Evolutionary conservation across 2,888 invertebrate genomes (phyloP), one percentile per base, ranked within the genome.

Genomic region (Catocala fraxini): DNA sequence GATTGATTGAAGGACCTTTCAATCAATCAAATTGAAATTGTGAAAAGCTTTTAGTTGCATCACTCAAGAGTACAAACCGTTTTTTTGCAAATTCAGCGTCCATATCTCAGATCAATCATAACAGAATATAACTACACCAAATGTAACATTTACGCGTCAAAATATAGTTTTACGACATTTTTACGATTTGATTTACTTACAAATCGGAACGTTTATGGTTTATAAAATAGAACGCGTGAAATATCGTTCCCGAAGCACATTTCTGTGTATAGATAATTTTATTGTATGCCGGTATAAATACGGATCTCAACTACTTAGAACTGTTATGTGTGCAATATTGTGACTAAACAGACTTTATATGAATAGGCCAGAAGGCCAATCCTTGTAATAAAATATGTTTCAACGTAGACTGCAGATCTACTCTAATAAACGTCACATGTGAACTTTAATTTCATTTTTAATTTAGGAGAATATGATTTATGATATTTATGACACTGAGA

Each of bases 151-250:
- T 60, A 58, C 54, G 59, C 61, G 56, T 58, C 59, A 75, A 79
- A 79, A 75, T 53, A 71, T 65, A 66, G 73, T 68, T 84, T 83
- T 79, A 84, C 71, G 74, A 60, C 54, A 68, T 39, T 78, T 85
- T 82, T 85, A 85, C 79, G 77, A 73, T 80, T 78, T 69, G 72
- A 84, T 81, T 81, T 81, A 67, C 79, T 73, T 77, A 79, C 70
- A 75, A 83, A 84, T 83, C 69, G 72, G 63, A 60, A 59, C 56
- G 68, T 81, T 81, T 81, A 82, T 74, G 77, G 68, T 59, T 59
- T 73, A 74, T 74, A 71, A 77, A 80, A 73, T 67, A 59, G 51
- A 51, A 52, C 63, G 56, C 55, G 63, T 70, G 70, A 72, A 78
- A 65, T 60, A 70, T 48, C 70, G 51, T 34, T 62, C 59, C 33